Percentiles rank a stretch among this genome's conserved stretches.
Evolutionary conservation across 2,888 invertebrate species (phyloP).

Genomic region (Drosophila mercatorum): DNA sequence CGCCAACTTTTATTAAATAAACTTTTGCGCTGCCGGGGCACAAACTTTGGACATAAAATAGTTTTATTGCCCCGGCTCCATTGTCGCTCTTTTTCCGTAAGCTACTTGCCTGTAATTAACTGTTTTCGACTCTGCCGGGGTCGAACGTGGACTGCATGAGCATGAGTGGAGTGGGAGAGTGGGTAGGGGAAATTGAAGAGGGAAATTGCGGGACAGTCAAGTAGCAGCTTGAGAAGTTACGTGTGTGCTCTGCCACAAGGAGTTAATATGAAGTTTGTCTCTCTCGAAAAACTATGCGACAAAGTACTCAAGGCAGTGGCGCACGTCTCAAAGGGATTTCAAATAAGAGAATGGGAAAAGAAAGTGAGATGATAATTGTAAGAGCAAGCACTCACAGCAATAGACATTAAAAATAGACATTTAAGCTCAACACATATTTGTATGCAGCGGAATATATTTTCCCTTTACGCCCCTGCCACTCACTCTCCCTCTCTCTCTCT

Average conservation of each 20-base stretch:
- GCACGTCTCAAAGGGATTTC: not conserved
- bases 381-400: too few relatives aligned
- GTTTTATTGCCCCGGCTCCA: slow-evolving; percentile 65
- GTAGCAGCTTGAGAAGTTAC: slow-evolving; percentile 48
- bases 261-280: slow-evolving; percentile 59
- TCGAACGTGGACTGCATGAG: slow-evolving; percentile 14
- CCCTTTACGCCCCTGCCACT: not conserved
- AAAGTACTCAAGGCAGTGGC: slow-evolving; percentile 45
- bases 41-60: slow-evolving; percentile 72
- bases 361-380: not conserved
- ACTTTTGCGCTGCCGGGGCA: slow-evolving; percentile 38
- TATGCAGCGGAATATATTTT: not conserved
- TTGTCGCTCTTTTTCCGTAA: slow-evolving; percentile 62
- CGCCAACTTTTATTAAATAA: slow-evolving; percentile 68
- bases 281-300: slow-evolving; percentile 58
- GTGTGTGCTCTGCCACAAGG: slow-evolving; percentile 45
- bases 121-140: slow-evolving; percentile 57
- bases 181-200: not conserved
- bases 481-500: not conserved
- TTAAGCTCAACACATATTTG: not conserved
- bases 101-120: slow-evolving; percentile 74
- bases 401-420: not conserved
- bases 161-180: not conserved
- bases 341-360: not conserved
- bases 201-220: slow-evolving; percentile 1